Evolutionary conservation across 1,140 invertebrate genomes (phyloP).

Genomic region (Drosophila albomicans): DNA sequence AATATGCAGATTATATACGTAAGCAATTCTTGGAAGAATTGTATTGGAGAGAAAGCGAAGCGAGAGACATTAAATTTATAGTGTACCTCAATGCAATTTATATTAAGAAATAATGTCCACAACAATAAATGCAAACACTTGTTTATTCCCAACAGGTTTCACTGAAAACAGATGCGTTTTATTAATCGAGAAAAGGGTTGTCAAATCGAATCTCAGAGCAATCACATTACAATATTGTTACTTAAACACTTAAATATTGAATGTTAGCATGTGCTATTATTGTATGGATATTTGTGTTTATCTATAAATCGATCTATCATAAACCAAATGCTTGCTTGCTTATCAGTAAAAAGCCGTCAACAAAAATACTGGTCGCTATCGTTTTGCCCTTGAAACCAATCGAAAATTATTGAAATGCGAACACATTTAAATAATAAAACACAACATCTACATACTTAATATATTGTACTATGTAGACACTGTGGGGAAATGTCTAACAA

Average conservation of each 20-base stretch:
- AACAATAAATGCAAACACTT: slow-evolving; percentile 3
- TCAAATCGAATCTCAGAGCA: too few relatives aligned
- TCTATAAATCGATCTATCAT: slow-evolving; percentile 23
- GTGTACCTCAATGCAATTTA: not conserved
- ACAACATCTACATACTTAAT: not conserved
- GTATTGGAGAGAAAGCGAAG: slow-evolving; percentile 1
- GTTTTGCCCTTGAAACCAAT: slow-evolving; percentile 17
- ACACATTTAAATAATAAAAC: slow-evolving; percentile 13
- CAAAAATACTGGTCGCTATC: not conserved
- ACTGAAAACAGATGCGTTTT: not conserved
- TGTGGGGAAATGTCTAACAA: slow-evolving; percentile 2
- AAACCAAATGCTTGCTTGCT: not conserved
- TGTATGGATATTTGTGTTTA: slow-evolving; percentile 5
- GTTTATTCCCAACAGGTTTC: not conserved
- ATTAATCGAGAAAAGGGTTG: not conserved
- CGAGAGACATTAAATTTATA: not conserved
- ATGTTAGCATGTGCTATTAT: not conserved
- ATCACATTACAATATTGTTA: not conserved
- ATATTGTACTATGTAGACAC: not conserved
- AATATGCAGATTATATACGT: slow-evolving; percentile 11
- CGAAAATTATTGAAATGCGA: not conserved
- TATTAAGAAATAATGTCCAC: not conserved
- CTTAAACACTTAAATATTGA: slow-evolving; percentile 3
- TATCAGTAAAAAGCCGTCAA: slow-evolving; percentile 7
- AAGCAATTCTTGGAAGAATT: not conserved